Percentiles rank a stretch among this genome's conserved stretches.
Conservation (phyloP, 1,140 invertebrate genomes). For the Tetraneura akinire region DNA sequence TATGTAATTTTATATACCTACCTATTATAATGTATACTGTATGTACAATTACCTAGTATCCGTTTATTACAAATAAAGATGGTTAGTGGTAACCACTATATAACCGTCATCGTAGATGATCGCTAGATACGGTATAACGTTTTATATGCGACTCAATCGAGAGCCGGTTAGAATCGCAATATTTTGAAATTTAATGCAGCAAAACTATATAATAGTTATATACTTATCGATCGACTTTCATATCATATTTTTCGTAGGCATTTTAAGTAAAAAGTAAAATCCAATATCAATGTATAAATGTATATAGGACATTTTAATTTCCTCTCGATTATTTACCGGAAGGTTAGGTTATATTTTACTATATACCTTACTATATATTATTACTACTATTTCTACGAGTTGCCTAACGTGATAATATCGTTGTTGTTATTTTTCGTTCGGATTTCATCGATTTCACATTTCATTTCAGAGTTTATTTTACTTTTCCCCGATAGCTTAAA, state of each 20-base stretch:
- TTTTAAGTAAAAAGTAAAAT: not conserved
- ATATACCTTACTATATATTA: not conserved
- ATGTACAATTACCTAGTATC: not conserved
- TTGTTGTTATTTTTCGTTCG: constrained; percentile 23
- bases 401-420: constrained; percentile 16
- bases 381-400: not conserved
- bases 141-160: too few relatives aligned
- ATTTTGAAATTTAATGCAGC: too few relatives aligned
- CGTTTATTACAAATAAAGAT: not conserved
- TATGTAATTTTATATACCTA: not conserved
- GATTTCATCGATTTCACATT: constrained; percentile 29
- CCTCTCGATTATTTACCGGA: constrained; percentile 27
- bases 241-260: not conserved
- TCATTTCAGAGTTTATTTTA: not conserved
- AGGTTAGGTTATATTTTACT: not conserved
- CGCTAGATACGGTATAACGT: too few relatives aligned
- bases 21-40: too few relatives aligned
- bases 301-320: constrained; percentile 27
- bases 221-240: not conserved
- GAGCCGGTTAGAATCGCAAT: too few relatives aligned
- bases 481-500: not conserved
- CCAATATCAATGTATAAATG: constrained; percentile 9
- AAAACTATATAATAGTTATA: too few relatives aligned
- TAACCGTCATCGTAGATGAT: too few relatives aligned
- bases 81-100: too few relatives aligned